Percentiles rank a stretch among this genome's conserved stretches.
Evolutionary conservation across 2,797 vertebrate genomes (phyloP).

Genomic region (Sus cebifrons): DNA sequence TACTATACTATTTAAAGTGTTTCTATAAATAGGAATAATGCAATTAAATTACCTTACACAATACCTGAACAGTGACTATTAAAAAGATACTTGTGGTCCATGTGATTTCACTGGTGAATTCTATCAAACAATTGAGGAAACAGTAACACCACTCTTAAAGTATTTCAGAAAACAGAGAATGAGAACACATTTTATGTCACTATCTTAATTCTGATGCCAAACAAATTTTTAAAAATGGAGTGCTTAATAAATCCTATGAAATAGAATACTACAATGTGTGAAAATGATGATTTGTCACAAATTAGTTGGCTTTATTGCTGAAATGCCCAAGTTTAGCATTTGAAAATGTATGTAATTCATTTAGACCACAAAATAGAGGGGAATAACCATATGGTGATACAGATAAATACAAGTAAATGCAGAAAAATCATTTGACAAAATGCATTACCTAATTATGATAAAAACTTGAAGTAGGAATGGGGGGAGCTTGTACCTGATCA

Average conservation of each 20-base stretch:
- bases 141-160: not conserved
- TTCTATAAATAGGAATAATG: not conserved
- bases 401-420: not conserved
- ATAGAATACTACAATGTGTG: not conserved
- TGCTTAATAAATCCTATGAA: not conserved
- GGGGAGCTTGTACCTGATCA: not conserved
- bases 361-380: not conserved
- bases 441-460: not conserved
- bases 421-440: constrained; percentile 15
- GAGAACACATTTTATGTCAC: not conserved
- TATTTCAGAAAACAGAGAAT: not conserved
- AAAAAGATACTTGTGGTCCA: not conserved
- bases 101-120: not conserved
- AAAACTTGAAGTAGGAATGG: not conserved
- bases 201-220: not conserved
- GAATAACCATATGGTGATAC: not conserved
- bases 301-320: not conserved
- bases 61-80: not conserved
- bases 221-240: not conserved
- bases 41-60: not conserved
- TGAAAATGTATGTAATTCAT: constrained; percentile 14
- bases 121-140: not conserved
- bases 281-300: not conserved
- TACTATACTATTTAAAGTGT: not conserved
- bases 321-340: constrained; percentile 17